Evolutionary conservation across 2,113 vertebrate species (phyloP).

Genomic region (Coturnix japonica): DNA sequence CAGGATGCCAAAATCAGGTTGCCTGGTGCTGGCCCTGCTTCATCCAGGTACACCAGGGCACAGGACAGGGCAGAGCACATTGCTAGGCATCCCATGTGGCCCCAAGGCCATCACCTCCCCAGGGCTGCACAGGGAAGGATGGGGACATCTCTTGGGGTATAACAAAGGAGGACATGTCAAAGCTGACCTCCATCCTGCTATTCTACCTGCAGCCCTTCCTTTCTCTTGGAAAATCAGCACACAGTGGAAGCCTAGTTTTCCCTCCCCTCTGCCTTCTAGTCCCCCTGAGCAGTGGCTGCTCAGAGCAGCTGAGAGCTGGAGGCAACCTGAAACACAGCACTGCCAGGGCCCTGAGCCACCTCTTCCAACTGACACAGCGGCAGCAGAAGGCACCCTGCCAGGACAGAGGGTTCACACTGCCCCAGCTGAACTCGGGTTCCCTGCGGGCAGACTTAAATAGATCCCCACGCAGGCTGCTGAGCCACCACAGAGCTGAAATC

Average conservation of each 20-base stretch:
- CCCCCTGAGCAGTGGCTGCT: background rate
- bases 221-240: background rate
- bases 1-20: background rate
- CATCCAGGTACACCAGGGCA: background rate
- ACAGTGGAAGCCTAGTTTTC: background rate
- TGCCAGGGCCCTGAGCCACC: background rate
- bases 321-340: background rate
- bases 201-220: background rate
- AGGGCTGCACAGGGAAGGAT: background rate
- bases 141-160: rapidly evolving
- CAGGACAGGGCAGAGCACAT: rapidly evolving
- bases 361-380: background rate
- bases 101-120: background rate
- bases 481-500: background rate
- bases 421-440: background rate
- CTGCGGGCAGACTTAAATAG: background rate
- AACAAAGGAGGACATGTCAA: background rate
- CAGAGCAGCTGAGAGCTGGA: background rate
- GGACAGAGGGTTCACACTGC: background rate
- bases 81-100: background rate
- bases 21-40: background rate
- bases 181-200: background rate
- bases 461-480: background rate
- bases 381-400: background rate
- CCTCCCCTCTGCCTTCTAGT: background rate